Evolutionary conservation across 2,888 invertebrate genomes (phyloP).

Genomic region (Acleris holmiana): DNA sequence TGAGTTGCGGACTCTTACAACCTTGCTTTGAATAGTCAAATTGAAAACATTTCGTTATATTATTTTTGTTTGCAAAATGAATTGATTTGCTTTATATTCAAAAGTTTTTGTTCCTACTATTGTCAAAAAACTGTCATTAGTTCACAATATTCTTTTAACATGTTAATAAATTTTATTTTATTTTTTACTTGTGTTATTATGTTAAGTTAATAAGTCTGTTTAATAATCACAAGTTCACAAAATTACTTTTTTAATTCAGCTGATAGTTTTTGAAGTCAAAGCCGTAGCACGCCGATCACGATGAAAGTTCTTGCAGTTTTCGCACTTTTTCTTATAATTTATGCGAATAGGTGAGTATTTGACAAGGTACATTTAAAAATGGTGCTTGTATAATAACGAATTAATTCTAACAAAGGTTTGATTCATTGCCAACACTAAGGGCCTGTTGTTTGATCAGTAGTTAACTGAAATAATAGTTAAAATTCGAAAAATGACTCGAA

Average conservation of each 20-base stretch:
- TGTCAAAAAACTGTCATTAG: background rate
- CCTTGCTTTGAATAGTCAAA: constrained; percentile 15
- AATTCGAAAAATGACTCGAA: no score
- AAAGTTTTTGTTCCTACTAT: background rate
- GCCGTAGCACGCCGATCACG: background rate
- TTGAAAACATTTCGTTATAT: constrained; percentile 9
- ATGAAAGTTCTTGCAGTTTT: constrained; percentile 23
- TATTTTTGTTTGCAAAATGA: constrained; percentile 2
- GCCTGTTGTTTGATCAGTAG: no score
- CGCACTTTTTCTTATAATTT: constrained; percentile 13
- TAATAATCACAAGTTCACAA: no score
- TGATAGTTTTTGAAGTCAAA: constrained; percentile 9
- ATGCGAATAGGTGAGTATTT: constrained; percentile 26
- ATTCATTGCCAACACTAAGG: background rate
- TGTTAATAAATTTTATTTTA: background rate
- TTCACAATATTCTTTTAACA: background rate
- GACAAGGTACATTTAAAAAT: background rate
- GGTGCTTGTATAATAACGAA: background rate
- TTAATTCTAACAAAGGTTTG: background rate
- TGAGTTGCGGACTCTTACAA: constrained; percentile 55
- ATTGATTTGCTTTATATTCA: constrained; percentile 2
- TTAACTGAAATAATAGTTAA: no score
- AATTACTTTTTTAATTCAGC: constrained; percentile 13
- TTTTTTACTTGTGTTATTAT: no score
- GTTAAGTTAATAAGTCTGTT: no score